Evolutionary conservation across 2,888 invertebrate genomes (phyloP), one percentile per base, ranked within the genome.

Genomic region (Apotomis capreana): DNA sequence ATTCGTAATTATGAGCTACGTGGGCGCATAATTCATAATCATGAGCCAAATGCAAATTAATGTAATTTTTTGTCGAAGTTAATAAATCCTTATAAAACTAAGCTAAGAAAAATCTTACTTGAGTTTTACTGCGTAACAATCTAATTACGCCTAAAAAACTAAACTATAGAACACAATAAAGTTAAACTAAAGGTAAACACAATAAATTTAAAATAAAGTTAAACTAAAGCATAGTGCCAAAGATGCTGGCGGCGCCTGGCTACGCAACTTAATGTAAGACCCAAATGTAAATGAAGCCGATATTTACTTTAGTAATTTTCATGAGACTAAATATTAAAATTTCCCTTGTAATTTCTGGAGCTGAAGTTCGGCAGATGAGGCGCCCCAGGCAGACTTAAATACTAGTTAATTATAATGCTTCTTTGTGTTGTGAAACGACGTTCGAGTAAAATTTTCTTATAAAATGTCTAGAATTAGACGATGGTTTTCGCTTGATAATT

Each of bases 391-490:
- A 61, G 40, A 70, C 65, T 70, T 67, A 70, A 70, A 67, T 65
- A 60, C 60, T 70, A 60, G 65, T 70, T 70, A 67, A 70, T 67
- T 67, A 67, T 59, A 70, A 65, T 70, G 65, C 54, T 73, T 70
- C 54, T 63, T 64, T 74, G 61, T 74, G 51, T 61, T 65, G 12
- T 13, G 62, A 15, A 69, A 57, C 69, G 58, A 67, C 57, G 67
- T 70, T 65, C 60, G 37, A 74, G 67, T 37, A 40, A 40, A 70
- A 57, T 67, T 70, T 55, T 46, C 65, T 61, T 49, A 61, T 46
- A 37, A 60, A 67, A 70, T 60, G 36, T 55, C 70, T 55, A 55
- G 60, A 60, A 61, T 67, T 70, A 55, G 49, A 10, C 15, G 12
- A 40, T 15, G 2, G 26, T 2, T 68, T 44, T 40, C 57, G 36